Conservation (phyloP, 2,888 invertebrate species). For the Cephus pygmeus region DNA sequence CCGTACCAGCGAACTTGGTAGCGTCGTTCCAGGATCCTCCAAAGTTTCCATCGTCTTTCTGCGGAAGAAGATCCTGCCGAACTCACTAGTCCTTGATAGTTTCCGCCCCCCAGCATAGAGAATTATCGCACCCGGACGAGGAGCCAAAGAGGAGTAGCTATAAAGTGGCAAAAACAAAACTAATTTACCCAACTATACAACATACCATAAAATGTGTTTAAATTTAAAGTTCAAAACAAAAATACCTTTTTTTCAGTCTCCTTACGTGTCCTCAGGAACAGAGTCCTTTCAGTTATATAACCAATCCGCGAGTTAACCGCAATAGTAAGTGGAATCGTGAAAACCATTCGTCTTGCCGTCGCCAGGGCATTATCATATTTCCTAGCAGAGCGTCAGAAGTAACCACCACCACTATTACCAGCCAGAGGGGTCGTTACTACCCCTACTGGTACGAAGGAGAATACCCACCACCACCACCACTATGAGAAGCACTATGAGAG, state of each 20-base stretch:
- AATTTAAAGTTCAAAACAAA: background rate
- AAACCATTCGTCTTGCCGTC: conserved; percentile 54
- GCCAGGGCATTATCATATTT: conserved; percentile 57
- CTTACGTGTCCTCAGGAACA: background rate
- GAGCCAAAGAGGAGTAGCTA: background rate
- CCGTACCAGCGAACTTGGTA: conserved; percentile 35
- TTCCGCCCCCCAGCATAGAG: background rate
- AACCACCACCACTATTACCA: conserved; percentile 27
- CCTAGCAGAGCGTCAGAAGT: conserved; percentile 38
- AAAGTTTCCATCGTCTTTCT: background rate
- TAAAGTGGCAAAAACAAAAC: background rate
- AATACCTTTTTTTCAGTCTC: background rate
- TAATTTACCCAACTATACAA: background rate
- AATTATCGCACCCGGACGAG: background rate
- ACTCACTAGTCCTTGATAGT: background rate
- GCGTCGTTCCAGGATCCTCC: background rate
- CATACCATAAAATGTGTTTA: background rate
- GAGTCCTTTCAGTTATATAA: conserved; percentile 27
- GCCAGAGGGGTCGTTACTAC: conserved; percentile 18
- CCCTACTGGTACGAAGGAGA: conserved; percentile 11
- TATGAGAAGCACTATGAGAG: background rate
- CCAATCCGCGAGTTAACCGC: conserved; percentile 54
- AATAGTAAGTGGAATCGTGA: conserved; percentile 41
- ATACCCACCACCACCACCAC: conserved; percentile 13
- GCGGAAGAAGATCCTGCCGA: background rate